These are phyloP conservation scores for Heliconius hermathena DNA, from an alignment of 1,140 invertebrate species.

Conservation along the genomic window DNA sequence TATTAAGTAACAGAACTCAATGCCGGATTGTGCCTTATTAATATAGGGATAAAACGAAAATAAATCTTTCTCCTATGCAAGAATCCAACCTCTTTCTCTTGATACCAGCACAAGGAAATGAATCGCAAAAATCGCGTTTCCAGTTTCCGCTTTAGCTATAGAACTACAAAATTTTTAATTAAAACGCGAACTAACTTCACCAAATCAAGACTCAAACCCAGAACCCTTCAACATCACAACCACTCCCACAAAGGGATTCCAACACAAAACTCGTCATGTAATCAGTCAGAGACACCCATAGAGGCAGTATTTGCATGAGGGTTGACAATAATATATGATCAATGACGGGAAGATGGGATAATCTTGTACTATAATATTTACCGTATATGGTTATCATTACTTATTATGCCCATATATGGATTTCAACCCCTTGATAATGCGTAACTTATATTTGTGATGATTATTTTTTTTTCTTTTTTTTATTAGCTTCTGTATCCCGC, in stretches of 20 bases:
- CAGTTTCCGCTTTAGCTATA: too few species aligned
- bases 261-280: constrained; percentile 35
- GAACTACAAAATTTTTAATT: too few species aligned
- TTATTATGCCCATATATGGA: not conserved
- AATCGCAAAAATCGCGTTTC: too few species aligned
- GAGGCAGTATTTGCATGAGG: constrained; percentile 63
- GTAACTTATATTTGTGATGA: not conserved
- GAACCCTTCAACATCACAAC: not conserved
- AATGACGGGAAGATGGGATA: constrained; percentile 53
- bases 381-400: constrained; percentile 2
- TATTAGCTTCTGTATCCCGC: not conserved
- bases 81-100: too few species aligned
- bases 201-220: not conserved
- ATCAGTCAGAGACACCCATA: constrained; percentile 46
- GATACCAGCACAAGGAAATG: too few species aligned
- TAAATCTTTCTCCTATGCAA: too few species aligned
- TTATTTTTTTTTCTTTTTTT: not conserved
- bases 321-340: constrained; percentile 64
- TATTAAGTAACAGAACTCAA: too few species aligned
- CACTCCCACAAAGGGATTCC: not conserved
- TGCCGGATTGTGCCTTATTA: too few species aligned
- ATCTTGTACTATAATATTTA: constrained; percentile 37
- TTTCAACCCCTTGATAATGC: not conserved
- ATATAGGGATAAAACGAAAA: too few species aligned
- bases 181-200: not conserved